Evolutionary conservation across 2,113 vertebrate species (phyloP), one percentile per base, ranked within the genome.

Genomic region (Brachypodius melanocephalos): DNA sequence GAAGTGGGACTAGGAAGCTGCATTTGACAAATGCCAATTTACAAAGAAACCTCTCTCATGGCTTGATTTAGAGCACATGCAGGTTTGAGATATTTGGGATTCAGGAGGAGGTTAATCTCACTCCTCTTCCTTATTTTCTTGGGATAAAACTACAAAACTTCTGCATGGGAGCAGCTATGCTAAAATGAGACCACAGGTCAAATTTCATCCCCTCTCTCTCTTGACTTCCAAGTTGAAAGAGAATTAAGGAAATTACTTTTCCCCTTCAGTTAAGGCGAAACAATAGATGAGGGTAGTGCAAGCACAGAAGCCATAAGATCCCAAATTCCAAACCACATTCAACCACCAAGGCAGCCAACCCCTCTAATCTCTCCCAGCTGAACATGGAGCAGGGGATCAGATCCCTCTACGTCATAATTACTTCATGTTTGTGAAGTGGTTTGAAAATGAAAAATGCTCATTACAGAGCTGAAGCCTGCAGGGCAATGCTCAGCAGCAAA

Each of bases 381-480:
- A 45, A 66, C 2, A 3, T 6, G 79, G 89, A 93, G 83, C 94
- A 80, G 55, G 90, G 92, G 94, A 96, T 84, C 92, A 89, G 72
- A 89, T 78, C 89, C 89, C 84, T 78, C 65, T n/a, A 71, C 84
- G 75, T 84, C n/a, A 2, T 93, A 96, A 97, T 96, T 95, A 89
- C 83, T 84, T 86, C 20, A 63, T 95, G 92, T 95, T 96, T 96
- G 86, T 52, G 73, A 86, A 90, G 95, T 48, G 92, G 80, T 86
- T 95, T 94, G 90, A 32, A 96, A 95, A 95, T 87, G 95, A 86
- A 66, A 90, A 94, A 92, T 67, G 90, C 94, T 96, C 83, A 95
- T 96, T 97, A 96, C 94, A 87, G 89, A 96, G 61, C 89, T 90
- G 83, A 71, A 92, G 92, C 96, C 96, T 93, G 92, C 80, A 92